Percentiles rank a stretch among this genome's conserved stretches.
Evolutionary conservation across 2,888 invertebrate species (phyloP).

Genomic region (Brachynemurus nebulosus): DNA sequence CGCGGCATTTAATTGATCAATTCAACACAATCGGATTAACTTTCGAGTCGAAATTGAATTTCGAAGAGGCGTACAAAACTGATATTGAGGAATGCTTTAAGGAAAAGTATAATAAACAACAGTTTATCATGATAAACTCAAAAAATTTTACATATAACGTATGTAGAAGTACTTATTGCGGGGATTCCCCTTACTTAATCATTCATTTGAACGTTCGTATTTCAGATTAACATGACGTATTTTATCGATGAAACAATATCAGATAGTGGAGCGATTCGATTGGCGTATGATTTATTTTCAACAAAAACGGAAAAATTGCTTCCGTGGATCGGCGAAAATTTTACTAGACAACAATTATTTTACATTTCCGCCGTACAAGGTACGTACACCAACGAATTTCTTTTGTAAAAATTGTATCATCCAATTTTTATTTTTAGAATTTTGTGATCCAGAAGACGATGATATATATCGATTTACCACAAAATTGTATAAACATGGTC

Average conservation of each 20-base stretch:
- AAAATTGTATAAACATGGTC: not conserved
- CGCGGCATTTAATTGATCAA: constrained; percentile 7
- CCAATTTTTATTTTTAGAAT: not conserved
- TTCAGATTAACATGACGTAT: not conserved
- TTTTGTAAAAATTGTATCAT: too few relatives aligned
- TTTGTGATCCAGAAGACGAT: not conserved
- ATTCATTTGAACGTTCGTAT: not conserved
- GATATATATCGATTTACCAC: not conserved
- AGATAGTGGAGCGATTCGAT: not conserved
- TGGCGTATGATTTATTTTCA: not conserved
- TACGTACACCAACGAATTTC: too few relatives aligned
- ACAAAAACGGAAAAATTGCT: not conserved
- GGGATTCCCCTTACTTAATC: not conserved
- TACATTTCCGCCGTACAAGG: constrained; percentile 5
- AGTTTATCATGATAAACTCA: not conserved
- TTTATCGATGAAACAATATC: not conserved
- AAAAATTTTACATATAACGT: not conserved
- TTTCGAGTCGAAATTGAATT: not conserved
- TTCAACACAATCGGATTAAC: not conserved
- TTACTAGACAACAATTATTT: not conserved
- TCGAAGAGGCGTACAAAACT: not conserved
- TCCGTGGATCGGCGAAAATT: not conserved
- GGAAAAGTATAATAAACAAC: not conserved
- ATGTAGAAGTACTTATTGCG: too few relatives aligned
- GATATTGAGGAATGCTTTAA: not conserved